Evolutionary conservation across 2,113 vertebrate species (phyloP).

Genomic region (Cathartes aura): DNA sequence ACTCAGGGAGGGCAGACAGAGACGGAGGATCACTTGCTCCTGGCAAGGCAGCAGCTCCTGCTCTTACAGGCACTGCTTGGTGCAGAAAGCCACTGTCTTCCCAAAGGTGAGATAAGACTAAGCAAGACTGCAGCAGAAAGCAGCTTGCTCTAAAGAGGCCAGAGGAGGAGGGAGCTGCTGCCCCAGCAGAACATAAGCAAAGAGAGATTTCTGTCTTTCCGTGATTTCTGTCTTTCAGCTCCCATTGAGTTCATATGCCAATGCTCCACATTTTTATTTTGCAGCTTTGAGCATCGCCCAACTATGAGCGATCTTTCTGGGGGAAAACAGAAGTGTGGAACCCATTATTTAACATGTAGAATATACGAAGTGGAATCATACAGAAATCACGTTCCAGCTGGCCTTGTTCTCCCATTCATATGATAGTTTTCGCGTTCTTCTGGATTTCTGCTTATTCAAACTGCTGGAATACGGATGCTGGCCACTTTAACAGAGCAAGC

Average conservation of each 20-base stretch:
- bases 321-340: not conserved
- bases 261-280: not conserved
- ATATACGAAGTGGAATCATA: not conserved
- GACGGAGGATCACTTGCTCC: not conserved
- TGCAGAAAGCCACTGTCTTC: not conserved
- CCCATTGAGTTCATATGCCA: not conserved
- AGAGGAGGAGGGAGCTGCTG: not conserved
- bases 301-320: not conserved
- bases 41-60: not conserved
- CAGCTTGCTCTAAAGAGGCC: not conserved
- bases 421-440: not conserved
- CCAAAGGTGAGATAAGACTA: not conserved
- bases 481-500: not conserved
- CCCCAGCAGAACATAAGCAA: not conserved
- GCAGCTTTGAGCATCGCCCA: not conserved
- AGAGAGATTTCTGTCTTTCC: not conserved
- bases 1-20: not conserved
- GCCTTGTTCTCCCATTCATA: not conserved
- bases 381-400: slow-evolving; percentile 18
- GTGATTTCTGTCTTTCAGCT: not conserved
- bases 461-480: not conserved
- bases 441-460: not conserved
- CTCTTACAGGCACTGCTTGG: not conserved
- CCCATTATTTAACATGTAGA: not conserved
- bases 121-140: not conserved